Conservation (phyloP, 2,113 vertebrate species). For the Saimiri boliviensis region DNA sequence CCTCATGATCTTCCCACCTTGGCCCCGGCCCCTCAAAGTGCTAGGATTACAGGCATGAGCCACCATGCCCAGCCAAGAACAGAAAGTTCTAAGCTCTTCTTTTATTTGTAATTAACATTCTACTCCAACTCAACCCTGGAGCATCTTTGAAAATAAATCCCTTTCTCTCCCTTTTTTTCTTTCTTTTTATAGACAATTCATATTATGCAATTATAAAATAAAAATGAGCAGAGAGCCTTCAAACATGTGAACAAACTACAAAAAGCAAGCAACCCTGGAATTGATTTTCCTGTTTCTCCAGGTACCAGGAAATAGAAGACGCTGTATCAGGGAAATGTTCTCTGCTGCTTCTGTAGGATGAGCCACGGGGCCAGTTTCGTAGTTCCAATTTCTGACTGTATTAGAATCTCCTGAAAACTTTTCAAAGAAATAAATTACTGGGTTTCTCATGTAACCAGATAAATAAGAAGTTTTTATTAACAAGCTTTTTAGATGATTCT, state of each 20-base stretch:
- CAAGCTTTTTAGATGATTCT: neutral
- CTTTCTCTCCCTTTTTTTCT: neutral
- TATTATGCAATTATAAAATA: neutral
- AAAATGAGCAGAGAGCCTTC: neutral
- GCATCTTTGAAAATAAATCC: neutral
- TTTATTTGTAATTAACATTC: constrained; percentile 6
- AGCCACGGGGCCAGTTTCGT: neutral
- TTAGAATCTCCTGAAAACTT: neutral
- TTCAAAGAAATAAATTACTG: neutral
- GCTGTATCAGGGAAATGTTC: neutral
- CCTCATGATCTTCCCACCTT: too few relatives aligned
- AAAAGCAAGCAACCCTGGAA: neutral
- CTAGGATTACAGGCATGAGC: too few relatives aligned
- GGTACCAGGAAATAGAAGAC: neutral
- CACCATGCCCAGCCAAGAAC: neutral
- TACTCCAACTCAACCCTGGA: neutral
- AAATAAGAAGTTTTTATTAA: neutral
- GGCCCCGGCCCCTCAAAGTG: too few relatives aligned
- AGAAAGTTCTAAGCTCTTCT: neutral
- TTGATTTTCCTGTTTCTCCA: neutral
- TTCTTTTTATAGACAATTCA: neutral
- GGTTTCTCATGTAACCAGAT: neutral
- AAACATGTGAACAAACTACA: neutral
- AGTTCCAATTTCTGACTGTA: neutral
- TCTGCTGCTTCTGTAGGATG: neutral